Base-by-base conservation (phyloP, 1,140 invertebrate species). In the Mercenaria mercenaria region DNA sequence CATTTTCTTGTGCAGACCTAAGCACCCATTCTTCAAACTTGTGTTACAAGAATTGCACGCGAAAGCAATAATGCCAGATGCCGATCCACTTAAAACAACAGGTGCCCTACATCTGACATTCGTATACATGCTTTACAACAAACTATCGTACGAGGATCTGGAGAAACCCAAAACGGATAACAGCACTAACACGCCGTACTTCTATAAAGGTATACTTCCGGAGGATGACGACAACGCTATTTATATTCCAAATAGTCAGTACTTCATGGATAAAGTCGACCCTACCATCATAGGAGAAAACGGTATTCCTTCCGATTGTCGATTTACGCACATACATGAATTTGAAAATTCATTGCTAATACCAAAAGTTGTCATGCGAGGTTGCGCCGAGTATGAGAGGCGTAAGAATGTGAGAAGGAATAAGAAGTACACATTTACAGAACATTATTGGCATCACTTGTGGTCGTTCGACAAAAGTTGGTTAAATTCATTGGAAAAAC, bases 21-120 rank as follows among this genome's bases (percentile, higher is more conserved):
- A 90, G 26, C 94, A 95, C 77, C 94, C 93, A 23, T 95, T 95
- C 83, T 88, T 94, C 47, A 90, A 93, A 81, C 39, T 76, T 32
- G 52, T 95, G 23, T 74, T 95, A 11, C 80, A 91, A 15, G 77
- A 83, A 26, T 76, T 95, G 11, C 88, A 89, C 47, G 34, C 26
- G 32, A 92, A 89, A 81, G 41, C 18, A 39, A 92, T 90, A 80
- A 83, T 95, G 1, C 29, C 32, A 26, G 11, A 37, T 8, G 20
- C 18, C 6, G 1, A 34, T n/a, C 64, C 39, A 6, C 1, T 61
- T 2, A 18, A 41, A 8, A n/a, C 23, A 8, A 67, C 72, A 1
- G 74, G 85, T 6, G 26, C 85, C 6, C 2, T 26, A 29, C 79
- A n/a, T 64, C 23, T 87, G 10, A 85, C 83, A 10, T 20, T 15